phyloP scores from a whole-genome alignment of 2,797 vertebrate genomes.

The Sparidentex hasta region DNA sequence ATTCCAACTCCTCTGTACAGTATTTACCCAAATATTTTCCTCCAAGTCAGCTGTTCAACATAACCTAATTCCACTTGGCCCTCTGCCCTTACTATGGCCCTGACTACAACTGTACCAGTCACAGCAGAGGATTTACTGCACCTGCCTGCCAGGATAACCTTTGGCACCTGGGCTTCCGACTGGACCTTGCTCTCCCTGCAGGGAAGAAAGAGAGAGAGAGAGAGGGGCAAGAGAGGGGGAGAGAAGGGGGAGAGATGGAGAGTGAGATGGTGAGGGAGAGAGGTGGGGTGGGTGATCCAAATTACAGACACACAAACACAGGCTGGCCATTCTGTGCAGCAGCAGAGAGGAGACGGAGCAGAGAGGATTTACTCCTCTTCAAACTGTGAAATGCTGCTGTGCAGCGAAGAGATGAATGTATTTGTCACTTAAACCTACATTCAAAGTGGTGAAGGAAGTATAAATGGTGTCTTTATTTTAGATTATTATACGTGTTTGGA shows the following conservation, averaged over 20 bases:
- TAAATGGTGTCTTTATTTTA: not conserved
- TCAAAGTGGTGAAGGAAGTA: not conserved
- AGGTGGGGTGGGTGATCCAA: constrained; percentile 40
- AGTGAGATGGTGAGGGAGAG: constrained; percentile 23
- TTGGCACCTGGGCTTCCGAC: constrained; percentile 97
- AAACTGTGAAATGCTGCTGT: not conserved
- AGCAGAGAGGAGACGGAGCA: constrained; percentile 30
- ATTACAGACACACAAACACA: constrained; percentile 59
- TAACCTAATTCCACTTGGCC: constrained; percentile 64
- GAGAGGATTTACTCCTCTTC: constrained; percentile 13
- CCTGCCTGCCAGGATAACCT: constrained; percentile 99
- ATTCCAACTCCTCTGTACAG: constrained; percentile 22
- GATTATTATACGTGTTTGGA: not conserved
- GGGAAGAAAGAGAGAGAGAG: constrained; percentile 63
- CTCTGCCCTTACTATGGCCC: constrained; percentile 62
- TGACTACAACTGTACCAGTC: constrained; percentile 83
- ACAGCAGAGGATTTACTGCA: constrained; percentile 97
- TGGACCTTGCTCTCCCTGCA: constrained; percentile 92
- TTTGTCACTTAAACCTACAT: not conserved
- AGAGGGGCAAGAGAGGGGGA: not conserved
- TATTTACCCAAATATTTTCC: constrained; percentile 47
- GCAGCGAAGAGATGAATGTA: constrained; percentile 2
- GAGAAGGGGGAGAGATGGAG: constrained; percentile 7
- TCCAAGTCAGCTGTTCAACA: constrained; percentile 61
- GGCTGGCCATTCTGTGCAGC: constrained; percentile 43